Percentiles rank a stretch among this genome's conserved stretches.
Conservation (phyloP, 2,888 invertebrate species). For the Drosophila maculinotata region DNA sequence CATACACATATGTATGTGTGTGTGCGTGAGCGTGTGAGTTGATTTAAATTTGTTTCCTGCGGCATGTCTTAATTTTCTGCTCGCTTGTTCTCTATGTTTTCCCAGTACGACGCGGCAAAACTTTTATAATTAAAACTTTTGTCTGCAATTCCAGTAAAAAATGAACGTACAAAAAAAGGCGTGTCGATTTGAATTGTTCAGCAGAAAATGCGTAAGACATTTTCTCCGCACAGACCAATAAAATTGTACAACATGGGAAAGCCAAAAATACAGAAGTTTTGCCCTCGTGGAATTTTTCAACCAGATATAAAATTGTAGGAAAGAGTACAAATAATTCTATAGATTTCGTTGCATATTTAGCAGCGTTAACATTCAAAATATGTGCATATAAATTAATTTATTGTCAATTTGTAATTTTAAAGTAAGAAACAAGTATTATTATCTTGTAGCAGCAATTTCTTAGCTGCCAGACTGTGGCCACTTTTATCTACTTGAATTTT, state of each 20-base stretch:
- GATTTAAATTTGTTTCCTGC: constrained; percentile 26
- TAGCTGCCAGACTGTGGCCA: not conserved
- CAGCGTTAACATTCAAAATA: not conserved
- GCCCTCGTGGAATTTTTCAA: too few relatives aligned
- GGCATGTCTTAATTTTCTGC: constrained; percentile 40
- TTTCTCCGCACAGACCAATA: not conserved
- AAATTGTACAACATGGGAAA: not conserved
- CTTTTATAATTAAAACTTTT: constrained; percentile 76
- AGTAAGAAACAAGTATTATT: not conserved
- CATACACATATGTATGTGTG: not conserved
- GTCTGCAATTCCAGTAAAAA: constrained; percentile 41
- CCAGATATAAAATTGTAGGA: not conserved
- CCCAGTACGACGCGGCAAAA: constrained; percentile 52
- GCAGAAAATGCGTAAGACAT: constrained; percentile 37
- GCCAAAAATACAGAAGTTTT: not conserved
- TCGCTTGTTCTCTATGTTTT: constrained; percentile 32
- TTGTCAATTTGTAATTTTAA: constrained; percentile 1
- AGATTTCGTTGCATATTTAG: not conserved
- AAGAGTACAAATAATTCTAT: not conserved
- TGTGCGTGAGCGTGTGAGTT: constrained; percentile 7
- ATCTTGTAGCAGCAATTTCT: not conserved
- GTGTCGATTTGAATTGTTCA: constrained; percentile 48
- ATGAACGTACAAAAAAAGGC: constrained; percentile 10
- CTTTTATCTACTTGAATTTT: constrained; percentile 12
- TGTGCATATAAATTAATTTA: not conserved